These are phyloP conservation scores for Sardina pilchardus DNA, from an alignment of 2,113 vertebrate species.

Conservation along the genomic window DNA sequence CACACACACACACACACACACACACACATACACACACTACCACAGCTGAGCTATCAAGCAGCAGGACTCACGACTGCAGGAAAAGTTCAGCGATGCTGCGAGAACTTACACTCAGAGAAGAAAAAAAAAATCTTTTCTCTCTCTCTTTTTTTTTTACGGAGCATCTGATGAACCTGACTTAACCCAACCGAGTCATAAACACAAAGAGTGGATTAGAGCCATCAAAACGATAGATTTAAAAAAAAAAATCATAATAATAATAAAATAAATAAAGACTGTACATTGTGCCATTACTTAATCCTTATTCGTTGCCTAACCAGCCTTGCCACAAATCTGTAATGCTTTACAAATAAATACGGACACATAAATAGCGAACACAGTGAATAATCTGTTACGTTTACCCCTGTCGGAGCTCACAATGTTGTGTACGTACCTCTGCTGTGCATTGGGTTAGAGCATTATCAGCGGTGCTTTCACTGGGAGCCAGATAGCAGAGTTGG, in stretches of 20 bases:
- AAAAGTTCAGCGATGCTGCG: background rate
- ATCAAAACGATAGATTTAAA: background rate
- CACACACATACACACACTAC: too few species aligned
- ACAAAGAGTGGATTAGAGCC: background rate
- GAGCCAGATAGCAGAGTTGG: conserved; percentile 48
- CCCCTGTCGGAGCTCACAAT: conserved; percentile 15
- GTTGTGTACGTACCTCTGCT: conserved; percentile 52
- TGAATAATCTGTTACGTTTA: conserved; percentile 19
- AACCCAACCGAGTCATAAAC: conserved; percentile 19
- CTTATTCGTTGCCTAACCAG: background rate
- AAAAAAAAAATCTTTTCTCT: conserved; percentile 4
- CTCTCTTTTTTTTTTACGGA: background rate
- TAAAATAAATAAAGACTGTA: background rate
- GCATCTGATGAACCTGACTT: conserved; percentile 19
- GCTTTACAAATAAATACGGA: conserved; percentile 1
- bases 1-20: too few species aligned
- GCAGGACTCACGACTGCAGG: conserved; percentile 25
- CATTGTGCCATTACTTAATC: background rate
- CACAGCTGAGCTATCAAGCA: conserved; percentile 41
- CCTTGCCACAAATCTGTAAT: background rate
- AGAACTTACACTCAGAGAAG: background rate
- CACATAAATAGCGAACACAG: background rate
- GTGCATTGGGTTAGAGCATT: conserved; percentile 58
- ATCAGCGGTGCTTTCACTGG: conserved; percentile 50
- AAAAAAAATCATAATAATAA: background rate